Conservation (phyloP, 2,797 vertebrate species). For the Menidia menidia region DNA sequence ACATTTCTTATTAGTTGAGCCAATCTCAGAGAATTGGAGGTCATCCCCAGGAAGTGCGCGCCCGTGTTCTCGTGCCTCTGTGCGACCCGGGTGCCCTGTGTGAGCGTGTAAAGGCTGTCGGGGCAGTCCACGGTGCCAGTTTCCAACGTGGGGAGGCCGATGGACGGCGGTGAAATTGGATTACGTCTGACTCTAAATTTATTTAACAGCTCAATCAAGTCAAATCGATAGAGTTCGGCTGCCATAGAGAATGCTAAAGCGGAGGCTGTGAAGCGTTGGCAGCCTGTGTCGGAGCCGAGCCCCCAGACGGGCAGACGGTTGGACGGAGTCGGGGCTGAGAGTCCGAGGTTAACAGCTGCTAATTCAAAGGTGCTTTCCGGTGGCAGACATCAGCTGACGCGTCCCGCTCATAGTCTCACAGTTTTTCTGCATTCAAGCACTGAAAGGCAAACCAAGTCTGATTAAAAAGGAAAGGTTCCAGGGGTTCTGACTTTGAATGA, state of each 20-base stretch:
- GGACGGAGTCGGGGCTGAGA: constrained; percentile 7
- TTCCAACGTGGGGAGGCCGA: constrained; percentile 43
- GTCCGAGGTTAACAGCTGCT: constrained; percentile 23
- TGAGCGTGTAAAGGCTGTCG: constrained; percentile 20
- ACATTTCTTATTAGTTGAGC: constrained; percentile 29
- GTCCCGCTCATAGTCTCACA: constrained; percentile 8
- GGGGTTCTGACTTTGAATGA: background rate
- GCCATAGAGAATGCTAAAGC: constrained; percentile 53
- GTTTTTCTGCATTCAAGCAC: background rate
- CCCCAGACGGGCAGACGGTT: background rate
- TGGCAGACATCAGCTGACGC: background rate
- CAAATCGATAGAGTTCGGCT: constrained; percentile 63
- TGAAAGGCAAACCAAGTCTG: constrained; percentile 8
- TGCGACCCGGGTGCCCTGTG: background rate
- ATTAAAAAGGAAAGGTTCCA: background rate
- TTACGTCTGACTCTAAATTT: constrained; percentile 57
- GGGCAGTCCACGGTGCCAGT: constrained; percentile 45
- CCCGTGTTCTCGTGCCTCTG: background rate
- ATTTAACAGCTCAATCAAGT: constrained; percentile 75
- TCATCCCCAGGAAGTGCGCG: constrained; percentile 24
- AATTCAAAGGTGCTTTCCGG: constrained; percentile 18
- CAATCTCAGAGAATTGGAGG: constrained; percentile 21
- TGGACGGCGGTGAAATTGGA: constrained; percentile 57
- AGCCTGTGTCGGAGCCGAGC: constrained; percentile 10
- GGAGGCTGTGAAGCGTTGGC: constrained; percentile 6